phyloP scores from a whole-genome alignment of 2,888 invertebrate species.

The Eristalis arbustorum region DNA sequence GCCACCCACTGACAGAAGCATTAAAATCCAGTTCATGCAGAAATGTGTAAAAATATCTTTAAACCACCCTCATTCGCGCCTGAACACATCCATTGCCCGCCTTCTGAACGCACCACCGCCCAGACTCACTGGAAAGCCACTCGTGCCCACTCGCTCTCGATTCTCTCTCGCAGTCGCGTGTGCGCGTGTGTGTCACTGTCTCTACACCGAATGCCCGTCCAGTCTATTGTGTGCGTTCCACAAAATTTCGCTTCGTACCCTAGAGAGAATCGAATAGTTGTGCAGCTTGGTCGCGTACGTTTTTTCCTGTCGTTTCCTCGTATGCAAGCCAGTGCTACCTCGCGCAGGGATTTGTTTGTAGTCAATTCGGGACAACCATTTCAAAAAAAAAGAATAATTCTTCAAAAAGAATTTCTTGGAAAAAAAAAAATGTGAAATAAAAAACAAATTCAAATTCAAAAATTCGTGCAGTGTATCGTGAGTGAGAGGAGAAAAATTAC shows the following conservation, averaged over 20 bases:
- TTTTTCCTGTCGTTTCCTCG: slow-evolving; percentile 30
- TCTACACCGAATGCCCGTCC: too few relatives aligned
- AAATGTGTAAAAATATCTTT: too few relatives aligned
- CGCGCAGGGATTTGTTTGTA: slow-evolving; percentile 32
- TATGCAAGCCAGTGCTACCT: slow-evolving; percentile 31
- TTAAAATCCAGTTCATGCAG: too few relatives aligned
- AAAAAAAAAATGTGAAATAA: neutral
- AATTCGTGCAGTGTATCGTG: neutral
- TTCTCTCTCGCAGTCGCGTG: neutral
- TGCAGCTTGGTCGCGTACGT: slow-evolving; percentile 53
- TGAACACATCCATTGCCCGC: too few relatives aligned
- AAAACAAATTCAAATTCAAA: neutral
- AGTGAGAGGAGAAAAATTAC: too few relatives aligned
- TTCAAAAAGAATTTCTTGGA: neutral
- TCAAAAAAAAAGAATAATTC: neutral
- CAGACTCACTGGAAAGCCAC: neutral
- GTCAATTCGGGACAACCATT: slow-evolving; percentile 1
- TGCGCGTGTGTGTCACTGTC: too few relatives aligned
- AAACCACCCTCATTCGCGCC: too few relatives aligned
- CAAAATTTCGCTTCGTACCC: slow-evolving; percentile 6
- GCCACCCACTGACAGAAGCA: too few relatives aligned
- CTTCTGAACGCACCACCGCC: too few relatives aligned
- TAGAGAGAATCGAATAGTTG: slow-evolving; percentile 54
- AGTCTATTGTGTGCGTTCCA: slow-evolving; percentile 6
- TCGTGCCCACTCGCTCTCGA: neutral